Percentiles rank a stretch among this genome's conserved stretches.
Conservation (phyloP, 1,140 invertebrate genomes). For the Camponotus vicinus region DNA sequence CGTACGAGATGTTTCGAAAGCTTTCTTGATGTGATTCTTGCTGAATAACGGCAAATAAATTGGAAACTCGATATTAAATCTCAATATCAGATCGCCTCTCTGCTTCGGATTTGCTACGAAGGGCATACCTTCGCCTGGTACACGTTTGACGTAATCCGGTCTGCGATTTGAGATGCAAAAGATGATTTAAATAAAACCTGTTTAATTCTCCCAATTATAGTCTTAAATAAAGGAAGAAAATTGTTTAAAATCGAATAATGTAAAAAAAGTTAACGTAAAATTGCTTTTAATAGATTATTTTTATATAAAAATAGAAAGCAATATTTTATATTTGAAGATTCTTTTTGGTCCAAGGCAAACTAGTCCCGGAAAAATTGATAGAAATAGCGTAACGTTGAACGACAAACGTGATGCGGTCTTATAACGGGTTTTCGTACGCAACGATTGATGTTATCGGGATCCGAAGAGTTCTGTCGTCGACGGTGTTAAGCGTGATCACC, state of each 20-base stretch:
- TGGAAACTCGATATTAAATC: slow-evolving; percentile 87
- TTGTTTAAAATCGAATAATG: neutral
- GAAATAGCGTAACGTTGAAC: too few relatives aligned
- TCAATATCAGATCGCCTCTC: slow-evolving; percentile 87
- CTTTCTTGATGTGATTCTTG: slow-evolving; percentile 85
- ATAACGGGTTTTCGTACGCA: slow-evolving; percentile 80
- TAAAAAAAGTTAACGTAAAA: neutral
- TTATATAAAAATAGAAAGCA: too few relatives aligned
- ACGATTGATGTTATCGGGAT: slow-evolving; percentile 91
- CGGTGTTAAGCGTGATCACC: slow-evolving; percentile 88
- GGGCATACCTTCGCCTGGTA: slow-evolving; percentile 89
- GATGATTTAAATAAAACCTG: neutral
- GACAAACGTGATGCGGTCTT: slow-evolving; percentile 6
- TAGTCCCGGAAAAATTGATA: neutral
- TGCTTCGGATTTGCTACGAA: slow-evolving; percentile 84
- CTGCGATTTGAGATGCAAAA: slow-evolving; percentile 74
- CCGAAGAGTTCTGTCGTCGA: slow-evolving; percentile 90
- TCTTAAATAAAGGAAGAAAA: neutral
- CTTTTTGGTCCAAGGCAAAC: neutral
- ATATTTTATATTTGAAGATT: too few relatives aligned
- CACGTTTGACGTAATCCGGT: slow-evolving; percentile 88
- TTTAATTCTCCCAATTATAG: neutral
- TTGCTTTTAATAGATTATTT: neutral
- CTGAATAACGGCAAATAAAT: slow-evolving; percentile 85
- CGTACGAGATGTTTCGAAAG: slow-evolving; percentile 80